These are phyloP conservation scores for Onychostruthus taczanowskii DNA, from an alignment of 2,113 vertebrate genomes.

Conservation along the genomic window DNA sequence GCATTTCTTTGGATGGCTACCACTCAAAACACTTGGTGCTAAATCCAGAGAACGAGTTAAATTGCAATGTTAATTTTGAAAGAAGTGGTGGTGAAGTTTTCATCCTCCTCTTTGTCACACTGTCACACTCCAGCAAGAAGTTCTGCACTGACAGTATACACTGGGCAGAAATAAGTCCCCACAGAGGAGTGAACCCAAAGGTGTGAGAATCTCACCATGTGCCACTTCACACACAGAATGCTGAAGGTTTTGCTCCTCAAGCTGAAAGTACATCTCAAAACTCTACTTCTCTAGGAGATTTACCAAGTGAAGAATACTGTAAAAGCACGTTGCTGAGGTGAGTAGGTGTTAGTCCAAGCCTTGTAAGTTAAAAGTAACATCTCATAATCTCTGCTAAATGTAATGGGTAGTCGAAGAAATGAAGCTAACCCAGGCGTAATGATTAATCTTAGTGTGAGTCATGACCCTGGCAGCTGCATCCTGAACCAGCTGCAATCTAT, in stretches of 20 bases:
- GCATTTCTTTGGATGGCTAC: neutral
- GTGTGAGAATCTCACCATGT: neutral
- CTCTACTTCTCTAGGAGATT: slow-evolving; percentile 47
- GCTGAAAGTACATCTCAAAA: slow-evolving; percentile 21
- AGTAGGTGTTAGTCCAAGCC: slow-evolving; percentile 66
- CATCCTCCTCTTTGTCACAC: neutral
- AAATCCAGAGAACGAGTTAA: neutral
- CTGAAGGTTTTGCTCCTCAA: neutral
- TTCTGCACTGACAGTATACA: neutral
- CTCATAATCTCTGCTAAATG: slow-evolving; percentile 75
- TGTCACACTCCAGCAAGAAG: slow-evolving; percentile 8
- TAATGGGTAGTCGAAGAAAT: slow-evolving; percentile 73
- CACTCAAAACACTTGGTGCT: neutral
- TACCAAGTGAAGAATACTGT: slow-evolving; percentile 33
- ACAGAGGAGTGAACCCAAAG: neutral
- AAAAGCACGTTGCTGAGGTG: slow-evolving; percentile 57
- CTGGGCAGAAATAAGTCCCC: neutral
- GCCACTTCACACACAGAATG: neutral
- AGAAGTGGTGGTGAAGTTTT: neutral
- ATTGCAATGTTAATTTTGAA: neutral
- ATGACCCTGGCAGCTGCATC: slow-evolving; percentile 74
- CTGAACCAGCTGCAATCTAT: slow-evolving; percentile 76
- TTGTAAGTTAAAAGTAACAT: slow-evolving; percentile 77
- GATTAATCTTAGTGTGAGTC: slow-evolving; percentile 77
- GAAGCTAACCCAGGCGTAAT: slow-evolving; percentile 73